Conservation (phyloP, 2,888 invertebrate species). For the Xanthia icteritia region DNA sequence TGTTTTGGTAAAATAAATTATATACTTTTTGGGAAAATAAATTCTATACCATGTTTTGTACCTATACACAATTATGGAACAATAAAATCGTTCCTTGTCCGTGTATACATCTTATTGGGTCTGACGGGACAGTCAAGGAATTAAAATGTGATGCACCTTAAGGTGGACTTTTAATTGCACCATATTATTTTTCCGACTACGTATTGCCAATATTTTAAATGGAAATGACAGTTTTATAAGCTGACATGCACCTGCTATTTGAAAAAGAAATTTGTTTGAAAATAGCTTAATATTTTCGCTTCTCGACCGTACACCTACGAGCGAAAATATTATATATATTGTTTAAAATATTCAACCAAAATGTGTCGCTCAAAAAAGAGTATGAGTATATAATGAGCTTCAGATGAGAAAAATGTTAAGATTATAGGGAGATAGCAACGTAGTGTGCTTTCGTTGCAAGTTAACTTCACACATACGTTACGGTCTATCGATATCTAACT, state of each 20-base stretch:
- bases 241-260: neutral
- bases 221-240: neutral
- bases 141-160: neutral
- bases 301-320: neutral
- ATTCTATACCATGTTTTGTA: too few relatives aligned
- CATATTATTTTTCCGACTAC: neutral
- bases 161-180: neutral
- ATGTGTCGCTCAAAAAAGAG: conserved; percentile 28
- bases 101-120: neutral
- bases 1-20: too few relatives aligned
- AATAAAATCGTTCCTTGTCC: neutral
- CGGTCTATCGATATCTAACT: neutral
- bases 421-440: conserved; percentile 20
- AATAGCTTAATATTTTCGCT: neutral
- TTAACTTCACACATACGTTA: conserved; percentile 9
- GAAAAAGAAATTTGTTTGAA: neutral
- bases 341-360: neutral
- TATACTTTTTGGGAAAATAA: too few relatives aligned
- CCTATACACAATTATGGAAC: too few relatives aligned
- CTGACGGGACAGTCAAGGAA: conserved; percentile 2
- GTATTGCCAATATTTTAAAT: neutral
- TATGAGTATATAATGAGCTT: conserved; percentile 3
- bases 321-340: neutral
- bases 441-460: conserved; percentile 37
- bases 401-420: neutral